Evolutionary conservation across 2,797 vertebrate species (phyloP).

Genomic region (Iguana delicatissima): DNA sequence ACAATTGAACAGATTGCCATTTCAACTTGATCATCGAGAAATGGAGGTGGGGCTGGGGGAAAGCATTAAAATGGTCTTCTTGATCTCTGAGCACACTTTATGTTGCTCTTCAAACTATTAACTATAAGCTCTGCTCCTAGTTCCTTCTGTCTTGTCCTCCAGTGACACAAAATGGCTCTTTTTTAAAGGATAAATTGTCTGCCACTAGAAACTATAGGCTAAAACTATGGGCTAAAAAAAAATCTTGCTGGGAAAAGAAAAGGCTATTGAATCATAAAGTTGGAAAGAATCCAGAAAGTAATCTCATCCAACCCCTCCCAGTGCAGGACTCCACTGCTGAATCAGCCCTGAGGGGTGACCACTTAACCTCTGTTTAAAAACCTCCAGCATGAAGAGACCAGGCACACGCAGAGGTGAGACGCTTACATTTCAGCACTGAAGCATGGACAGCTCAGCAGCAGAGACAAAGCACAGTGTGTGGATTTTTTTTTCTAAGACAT

Average conservation of each 20-base stretch:
- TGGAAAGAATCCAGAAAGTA: no score
- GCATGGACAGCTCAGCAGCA: background rate
- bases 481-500: background rate
- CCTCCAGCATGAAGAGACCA: no score
- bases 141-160: background rate
- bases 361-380: no score
- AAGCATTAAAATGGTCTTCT: conserved; percentile 30
- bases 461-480: background rate
- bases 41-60: background rate
- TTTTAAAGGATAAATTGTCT: conserved; percentile 25
- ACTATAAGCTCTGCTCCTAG: background rate
- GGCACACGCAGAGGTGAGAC: background rate
- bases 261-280: background rate
- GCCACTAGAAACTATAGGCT: background rate
- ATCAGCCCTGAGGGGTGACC: no score
- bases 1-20: conserved; percentile 38
- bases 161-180: background rate
- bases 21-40: conserved; percentile 32
- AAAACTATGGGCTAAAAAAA: conserved; percentile 1
- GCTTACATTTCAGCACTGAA: rapidly evolving
- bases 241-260: background rate
- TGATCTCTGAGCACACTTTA: background rate
- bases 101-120: conserved; percentile 21
- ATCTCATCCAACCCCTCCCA: no score
- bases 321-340: no score